These are phyloP conservation scores for Heliconius ismenius DNA, from an alignment of 2,888 invertebrate genomes.

Conservation along the genomic window DNA sequence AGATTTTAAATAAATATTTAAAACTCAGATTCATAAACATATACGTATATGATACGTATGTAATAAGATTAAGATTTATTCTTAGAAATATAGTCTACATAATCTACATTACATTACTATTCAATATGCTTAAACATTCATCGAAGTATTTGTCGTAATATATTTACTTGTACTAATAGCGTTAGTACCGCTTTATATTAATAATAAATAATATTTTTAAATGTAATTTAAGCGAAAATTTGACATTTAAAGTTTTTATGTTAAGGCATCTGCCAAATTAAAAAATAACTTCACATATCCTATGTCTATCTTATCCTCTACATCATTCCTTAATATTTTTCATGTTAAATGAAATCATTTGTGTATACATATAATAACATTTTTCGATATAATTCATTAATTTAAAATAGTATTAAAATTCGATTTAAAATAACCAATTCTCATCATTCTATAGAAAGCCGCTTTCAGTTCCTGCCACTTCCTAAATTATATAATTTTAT, in stretches of 20 bases:
- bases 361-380: too few species aligned
- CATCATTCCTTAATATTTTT: too few species aligned
- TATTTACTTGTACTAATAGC: not conserved
- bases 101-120: not conserved
- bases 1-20: too few species aligned
- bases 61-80: not conserved
- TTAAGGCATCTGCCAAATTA: too few species aligned
- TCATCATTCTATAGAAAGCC: slow-evolving; percentile 8
- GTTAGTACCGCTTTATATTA: not conserved
- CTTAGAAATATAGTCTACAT: not conserved
- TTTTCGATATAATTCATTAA: too few species aligned
- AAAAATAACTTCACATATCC: too few species aligned
- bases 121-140: not conserved
- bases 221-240: too few species aligned
- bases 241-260: too few species aligned
- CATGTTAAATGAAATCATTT: too few species aligned
- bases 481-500: slow-evolving; percentile 23
- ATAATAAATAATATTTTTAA: not conserved
- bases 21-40: too few species aligned
- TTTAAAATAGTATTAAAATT: not conserved
- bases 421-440: not conserved
- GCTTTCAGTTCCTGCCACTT: slow-evolving; percentile 13
- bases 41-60: too few species aligned
- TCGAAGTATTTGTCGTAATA: not conserved
- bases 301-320: too few species aligned